phyloP scores from a whole-genome alignment of 1,140 invertebrate species.

The Drosophila equinoxialis region DNA sequence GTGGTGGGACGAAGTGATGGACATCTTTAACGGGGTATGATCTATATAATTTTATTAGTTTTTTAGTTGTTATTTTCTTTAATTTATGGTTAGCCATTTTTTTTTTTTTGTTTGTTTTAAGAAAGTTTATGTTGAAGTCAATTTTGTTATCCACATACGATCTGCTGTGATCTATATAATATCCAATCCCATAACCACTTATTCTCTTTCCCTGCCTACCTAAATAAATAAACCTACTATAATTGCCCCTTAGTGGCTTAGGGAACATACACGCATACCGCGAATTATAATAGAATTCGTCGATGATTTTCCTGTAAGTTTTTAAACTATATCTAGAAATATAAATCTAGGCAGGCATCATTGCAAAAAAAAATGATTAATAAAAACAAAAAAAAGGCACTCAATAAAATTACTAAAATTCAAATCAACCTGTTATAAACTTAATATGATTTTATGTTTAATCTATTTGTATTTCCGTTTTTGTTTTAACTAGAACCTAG shows the following conservation, averaged over 20 bases:
- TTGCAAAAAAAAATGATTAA: slow-evolving; percentile 47
- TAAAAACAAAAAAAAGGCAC: slow-evolving; percentile 49
- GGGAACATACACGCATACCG: slow-evolving; percentile 86
- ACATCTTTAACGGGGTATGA: slow-evolving; percentile 95
- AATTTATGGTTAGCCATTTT: slow-evolving; percentile 41
- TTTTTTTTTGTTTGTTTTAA: neutral
- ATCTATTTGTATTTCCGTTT: slow-evolving; percentile 13
- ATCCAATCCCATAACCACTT: slow-evolving; percentile 26
- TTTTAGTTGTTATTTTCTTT: slow-evolving; percentile 74
- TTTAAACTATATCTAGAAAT: slow-evolving; percentile 41
- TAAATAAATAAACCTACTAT: slow-evolving; percentile 13
- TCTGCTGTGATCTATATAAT: slow-evolving; percentile 34
- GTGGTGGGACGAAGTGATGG: slow-evolving; percentile 97
- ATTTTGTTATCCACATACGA: slow-evolving; percentile 29
- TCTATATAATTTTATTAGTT: slow-evolving; percentile 66
- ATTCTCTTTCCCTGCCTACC: slow-evolving; percentile 40
- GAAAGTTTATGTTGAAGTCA: slow-evolving; percentile 9
- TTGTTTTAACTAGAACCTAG: slow-evolving; percentile 84
- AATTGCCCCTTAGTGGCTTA: slow-evolving; percentile 85
- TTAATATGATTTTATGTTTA: slow-evolving; percentile 16
- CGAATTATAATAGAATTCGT: slow-evolving; percentile 87
- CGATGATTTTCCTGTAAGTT: slow-evolving; percentile 85
- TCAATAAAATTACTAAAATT: slow-evolving; percentile 56
- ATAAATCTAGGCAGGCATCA: slow-evolving; percentile 55
- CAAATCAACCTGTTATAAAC: slow-evolving; percentile 28